Base-by-base conservation (phyloP, 1,140 invertebrate species). In the Drosophila ogumai region DNA sequence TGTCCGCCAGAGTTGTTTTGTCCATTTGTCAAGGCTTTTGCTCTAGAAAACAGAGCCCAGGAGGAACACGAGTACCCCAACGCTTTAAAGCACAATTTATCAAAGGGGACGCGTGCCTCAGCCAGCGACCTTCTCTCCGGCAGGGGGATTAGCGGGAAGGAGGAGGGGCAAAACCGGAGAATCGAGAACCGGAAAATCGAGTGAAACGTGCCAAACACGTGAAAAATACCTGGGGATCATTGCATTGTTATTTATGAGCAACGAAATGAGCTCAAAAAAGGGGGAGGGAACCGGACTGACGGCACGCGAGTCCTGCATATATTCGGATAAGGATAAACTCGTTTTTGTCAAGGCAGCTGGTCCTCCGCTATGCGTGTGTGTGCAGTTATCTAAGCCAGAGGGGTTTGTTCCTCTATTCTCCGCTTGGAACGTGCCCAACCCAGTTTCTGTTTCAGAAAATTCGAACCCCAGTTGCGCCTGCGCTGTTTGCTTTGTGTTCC, bases 171-270 rank as follows among this genome's bases (percentile, higher is more conserved):
- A 6, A 19, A 3, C 19, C 1, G 43, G 19, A 6, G 40, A 86
- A 81, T 84, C 69, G 84, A 82, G 81, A 91, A 86, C 97, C 97
- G 34, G 94, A 95, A 76, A 98, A 97, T 92, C 96, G 98, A 91
- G 94, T 96, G 75, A 96, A 94, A 76, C 97, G 96, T 93, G 97
- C 97, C 12, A 94, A 94, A 66, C 96, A 97, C 87, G 96, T 98
- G 6, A 97, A 97, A 93, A 95, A 96, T 38, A 99, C 98, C 12
- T 99, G 97, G 98, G 97, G 96, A 91, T 80, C 87, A 68, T 66
- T 77, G 79, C 76, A 76, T 82, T 73, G 78, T 90, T 90, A 90
- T 90, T 90, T 90, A 90, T 90, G 85, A 85, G 78, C 85, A 90
- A 78, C 85, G 80, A 88, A 88, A 88, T 88, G 81, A 85, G 77